Percentiles rank a stretch among this genome's conserved stretches.
Evolutionary conservation across 1,140 invertebrate genomes (phyloP).

Genomic region (Zeugodacus cucurbitae): DNA sequence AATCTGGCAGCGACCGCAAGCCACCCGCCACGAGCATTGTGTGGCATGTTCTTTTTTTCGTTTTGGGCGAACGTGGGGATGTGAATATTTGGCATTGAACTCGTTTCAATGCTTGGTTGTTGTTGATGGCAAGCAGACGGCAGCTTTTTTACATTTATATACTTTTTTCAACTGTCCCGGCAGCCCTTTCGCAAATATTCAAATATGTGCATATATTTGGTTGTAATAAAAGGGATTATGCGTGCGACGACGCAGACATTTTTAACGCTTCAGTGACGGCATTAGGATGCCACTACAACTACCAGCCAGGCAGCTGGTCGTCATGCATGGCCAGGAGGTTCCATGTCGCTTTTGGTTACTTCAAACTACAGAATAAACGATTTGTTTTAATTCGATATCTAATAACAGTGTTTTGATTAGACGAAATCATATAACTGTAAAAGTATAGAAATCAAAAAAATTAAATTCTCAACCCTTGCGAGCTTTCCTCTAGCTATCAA

Average conservation of each 20-base stretch:
- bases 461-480: background rate
- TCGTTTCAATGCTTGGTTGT: background rate
- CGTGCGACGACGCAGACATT: background rate
- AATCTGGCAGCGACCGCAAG: background rate
- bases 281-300: background rate
- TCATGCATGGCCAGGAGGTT: background rate
- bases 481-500: too few species aligned
- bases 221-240: constrained; percentile 14
- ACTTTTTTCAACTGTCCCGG: background rate
- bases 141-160: background rate
- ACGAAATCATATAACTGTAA: background rate
- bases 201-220: background rate
- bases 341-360: background rate
- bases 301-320: background rate
- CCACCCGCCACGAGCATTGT: background rate
- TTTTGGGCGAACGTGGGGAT: background rate
- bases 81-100: constrained; percentile 40
- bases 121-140: background rate
- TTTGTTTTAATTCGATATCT: background rate
- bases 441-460: background rate
- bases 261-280: constrained; percentile 24
- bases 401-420: background rate
- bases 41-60: background rate
- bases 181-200: background rate
- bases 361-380: background rate